phyloP scores from a whole-genome alignment of 2,888 invertebrate species.

The Dasypogon diadema region DNA sequence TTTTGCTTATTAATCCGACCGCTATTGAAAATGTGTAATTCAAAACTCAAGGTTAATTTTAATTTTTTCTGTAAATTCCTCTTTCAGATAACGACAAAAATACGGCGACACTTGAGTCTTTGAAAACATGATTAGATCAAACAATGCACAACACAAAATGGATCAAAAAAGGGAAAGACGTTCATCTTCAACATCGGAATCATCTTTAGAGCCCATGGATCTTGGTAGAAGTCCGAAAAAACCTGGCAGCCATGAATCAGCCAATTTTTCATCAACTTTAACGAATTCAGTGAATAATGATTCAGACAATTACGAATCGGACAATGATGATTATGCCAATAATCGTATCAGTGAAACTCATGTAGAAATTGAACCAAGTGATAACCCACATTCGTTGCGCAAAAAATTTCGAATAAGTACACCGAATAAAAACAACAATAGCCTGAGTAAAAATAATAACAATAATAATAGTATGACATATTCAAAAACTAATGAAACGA shows the following conservation, averaged over 20 bases:
- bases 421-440: conserved; percentile 47
- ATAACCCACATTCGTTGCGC: conserved; percentile 64
- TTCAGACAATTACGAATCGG: conserved; percentile 56
- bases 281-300: conserved; percentile 51
- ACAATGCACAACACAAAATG: conserved; percentile 59
- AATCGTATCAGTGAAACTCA: conserved; percentile 59
- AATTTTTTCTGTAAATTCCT: conserved; percentile 31
- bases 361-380: conserved; percentile 53
- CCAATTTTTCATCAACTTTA: conserved; percentile 6
- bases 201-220: conserved; percentile 67
- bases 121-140: conserved; percentile 27
- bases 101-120: conserved; percentile 1
- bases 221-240: conserved; percentile 66
- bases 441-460: conserved; percentile 49
- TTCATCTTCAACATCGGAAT: conserved; percentile 66
- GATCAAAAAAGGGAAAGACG: conserved; percentile 62
- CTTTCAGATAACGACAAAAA: conserved; percentile 42
- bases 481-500: conserved; percentile 5
- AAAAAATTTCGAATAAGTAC: conserved; percentile 67
- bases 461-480: conserved; percentile 43
- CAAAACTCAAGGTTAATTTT: conserved; percentile 23
- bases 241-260: conserved; percentile 54
- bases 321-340: conserved; percentile 58
- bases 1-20: conserved; percentile 29
- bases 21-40: conserved; percentile 35